Evolutionary conservation across 2,113 vertebrate species (phyloP).

Genomic region (Puntigrus tetrazona): DNA sequence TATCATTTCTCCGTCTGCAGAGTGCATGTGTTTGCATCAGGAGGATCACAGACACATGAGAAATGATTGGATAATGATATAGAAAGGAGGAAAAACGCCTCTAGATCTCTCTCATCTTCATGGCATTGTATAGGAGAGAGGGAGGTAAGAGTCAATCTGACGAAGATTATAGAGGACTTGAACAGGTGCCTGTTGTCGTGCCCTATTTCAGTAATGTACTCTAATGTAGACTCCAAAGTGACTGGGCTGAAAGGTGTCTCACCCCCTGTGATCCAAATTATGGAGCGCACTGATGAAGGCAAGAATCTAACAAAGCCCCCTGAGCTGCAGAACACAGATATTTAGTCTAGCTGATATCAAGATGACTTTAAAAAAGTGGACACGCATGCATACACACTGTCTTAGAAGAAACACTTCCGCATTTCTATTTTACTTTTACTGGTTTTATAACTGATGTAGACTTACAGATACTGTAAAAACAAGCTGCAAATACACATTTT

Average conservation of each 20-base stretch:
- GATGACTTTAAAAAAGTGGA: constrained; percentile 26
- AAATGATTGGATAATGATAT: constrained; percentile 56
- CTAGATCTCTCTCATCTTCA: constrained; percentile 46
- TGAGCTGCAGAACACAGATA: constrained; percentile 22
- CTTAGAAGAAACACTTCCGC: neutral
- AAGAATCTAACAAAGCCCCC: constrained; percentile 9
- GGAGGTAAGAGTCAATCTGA: constrained; percentile 52
- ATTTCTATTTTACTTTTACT: neutral
- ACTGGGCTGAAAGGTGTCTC: constrained; percentile 42
- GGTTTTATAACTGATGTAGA: neutral
- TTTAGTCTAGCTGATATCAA: constrained; percentile 33
- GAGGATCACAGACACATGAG: constrained; percentile 52
- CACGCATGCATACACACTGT: constrained; percentile 34
- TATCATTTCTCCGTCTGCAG: constrained; percentile 35
- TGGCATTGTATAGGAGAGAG: constrained; percentile 45
- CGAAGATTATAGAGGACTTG: constrained; percentile 57
- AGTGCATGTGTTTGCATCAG: constrained; percentile 37
- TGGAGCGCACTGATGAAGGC: constrained; percentile 40
- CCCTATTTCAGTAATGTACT: constrained; percentile 53
- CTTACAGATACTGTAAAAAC: neutral
- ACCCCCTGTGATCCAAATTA: constrained; percentile 45
- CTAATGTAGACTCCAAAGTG: constrained; percentile 44
- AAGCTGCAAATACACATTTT: constrained; percentile 31
- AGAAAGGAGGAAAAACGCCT: constrained; percentile 35
- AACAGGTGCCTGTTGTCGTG: constrained; percentile 51